Evolutionary conservation across 2,888 invertebrate genomes (phyloP).

Genomic region (Drosophila recens): DNA sequence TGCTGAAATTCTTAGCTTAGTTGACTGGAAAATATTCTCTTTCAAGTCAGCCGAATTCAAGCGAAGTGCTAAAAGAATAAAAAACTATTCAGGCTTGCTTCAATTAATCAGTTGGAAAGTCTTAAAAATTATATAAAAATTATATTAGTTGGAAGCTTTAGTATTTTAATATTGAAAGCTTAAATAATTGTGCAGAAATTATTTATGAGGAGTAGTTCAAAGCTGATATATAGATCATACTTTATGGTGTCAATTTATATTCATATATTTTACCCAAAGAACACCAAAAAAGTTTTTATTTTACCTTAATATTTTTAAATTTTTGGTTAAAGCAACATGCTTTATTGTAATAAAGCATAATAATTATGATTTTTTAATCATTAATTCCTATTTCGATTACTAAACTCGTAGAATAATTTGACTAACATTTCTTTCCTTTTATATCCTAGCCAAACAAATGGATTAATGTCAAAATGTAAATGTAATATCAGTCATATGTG

Average conservation of each 20-base stretch:
- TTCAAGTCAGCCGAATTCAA: background rate
- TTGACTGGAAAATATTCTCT: background rate
- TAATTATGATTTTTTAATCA: background rate
- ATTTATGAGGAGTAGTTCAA: too few relatives aligned
- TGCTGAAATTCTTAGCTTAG: slow-evolving; percentile 2
- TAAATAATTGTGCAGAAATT: too few relatives aligned
- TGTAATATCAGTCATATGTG: slow-evolving; percentile 6
- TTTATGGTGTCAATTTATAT: too few relatives aligned
- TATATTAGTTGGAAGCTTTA: too few relatives aligned
- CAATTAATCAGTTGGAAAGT: background rate
- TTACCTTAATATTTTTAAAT: too few relatives aligned
- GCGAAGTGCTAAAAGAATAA: background rate
- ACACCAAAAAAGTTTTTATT: too few relatives aligned
- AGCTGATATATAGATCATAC: too few relatives aligned
- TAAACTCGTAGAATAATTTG: background rate
- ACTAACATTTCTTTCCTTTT: background rate
- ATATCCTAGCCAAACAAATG: background rate
- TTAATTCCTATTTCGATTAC: background rate
- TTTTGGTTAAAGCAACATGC: too few relatives aligned
- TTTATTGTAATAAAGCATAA: background rate
- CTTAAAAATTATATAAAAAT: too few relatives aligned
- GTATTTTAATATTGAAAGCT: too few relatives aligned
- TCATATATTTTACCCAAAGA: too few relatives aligned
- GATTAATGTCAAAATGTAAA: background rate
- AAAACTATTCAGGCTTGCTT: background rate